A percentile compares a stretch with the other conserved stretches of the same genome.
phyloP scores from a whole-genome alignment of 2,888 invertebrate species.

The Eumacrocentrus americanus region DNA sequence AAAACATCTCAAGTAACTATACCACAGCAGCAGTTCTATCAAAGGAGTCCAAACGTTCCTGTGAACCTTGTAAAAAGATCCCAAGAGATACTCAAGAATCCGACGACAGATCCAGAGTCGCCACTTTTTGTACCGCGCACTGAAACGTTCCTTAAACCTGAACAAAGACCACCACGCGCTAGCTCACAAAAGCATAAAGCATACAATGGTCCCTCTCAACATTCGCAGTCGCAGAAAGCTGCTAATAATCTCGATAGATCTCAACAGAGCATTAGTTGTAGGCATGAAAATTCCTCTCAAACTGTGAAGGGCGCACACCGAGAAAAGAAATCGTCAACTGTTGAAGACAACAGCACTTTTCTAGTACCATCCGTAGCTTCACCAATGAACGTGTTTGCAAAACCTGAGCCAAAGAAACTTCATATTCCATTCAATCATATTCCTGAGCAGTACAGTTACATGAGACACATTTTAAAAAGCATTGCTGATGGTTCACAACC shows the following conservation, averaged over 20 bases:
- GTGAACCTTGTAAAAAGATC: not conserved
- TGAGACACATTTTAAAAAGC: constrained; percentile 22
- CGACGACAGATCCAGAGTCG: constrained; percentile 17
- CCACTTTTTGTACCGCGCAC: constrained; percentile 16
- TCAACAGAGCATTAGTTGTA: not conserved
- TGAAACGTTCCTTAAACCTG: not conserved
- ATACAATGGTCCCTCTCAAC: not conserved
- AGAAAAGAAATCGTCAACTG: not conserved
- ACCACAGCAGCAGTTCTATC: not conserved
- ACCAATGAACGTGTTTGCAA: not conserved
- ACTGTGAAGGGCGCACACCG: not conserved
- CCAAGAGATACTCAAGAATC: constrained; percentile 12
- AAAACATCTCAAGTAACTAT: not conserved
- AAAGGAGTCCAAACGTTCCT: not conserved
- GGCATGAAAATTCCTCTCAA: not conserved
- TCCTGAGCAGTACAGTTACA: constrained; percentile 13
- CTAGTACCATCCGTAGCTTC: not conserved
- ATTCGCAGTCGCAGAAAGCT: not conserved
- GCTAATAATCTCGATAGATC: not conserved
- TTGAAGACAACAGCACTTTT: no score
- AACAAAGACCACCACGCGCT: not conserved
- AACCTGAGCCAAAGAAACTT: not conserved
- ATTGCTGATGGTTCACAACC: not conserved
- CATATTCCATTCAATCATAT: constrained; percentile 6
- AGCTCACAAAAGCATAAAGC: not conserved